Evolutionary conservation across 2,888 invertebrate genomes (phyloP).

Genomic region (Apamea monoglypha): DNA sequence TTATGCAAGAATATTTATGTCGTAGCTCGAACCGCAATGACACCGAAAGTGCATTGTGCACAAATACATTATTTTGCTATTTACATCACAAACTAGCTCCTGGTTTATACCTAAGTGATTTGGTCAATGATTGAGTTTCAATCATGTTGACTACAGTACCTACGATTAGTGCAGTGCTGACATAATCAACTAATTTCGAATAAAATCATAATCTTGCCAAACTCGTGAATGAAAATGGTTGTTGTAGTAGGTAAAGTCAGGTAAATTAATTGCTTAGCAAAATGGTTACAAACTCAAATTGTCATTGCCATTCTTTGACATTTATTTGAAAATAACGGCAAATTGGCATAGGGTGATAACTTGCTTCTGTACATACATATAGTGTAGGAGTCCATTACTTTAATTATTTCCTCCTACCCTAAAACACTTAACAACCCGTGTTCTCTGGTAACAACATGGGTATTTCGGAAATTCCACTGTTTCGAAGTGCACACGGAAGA

Average conservation of each 20-base stretch:
- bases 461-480: neutral
- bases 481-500: neutral
- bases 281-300: neutral
- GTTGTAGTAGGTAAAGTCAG: neutral
- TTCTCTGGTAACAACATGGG: too few relatives aligned
- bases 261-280: neutral
- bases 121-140: constrained; percentile 25
- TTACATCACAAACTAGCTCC: constrained; percentile 16
- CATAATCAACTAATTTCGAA: neutral
- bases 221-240: neutral
- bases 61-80: constrained; percentile 15
- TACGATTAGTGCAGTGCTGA: neutral
- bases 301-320: neutral
- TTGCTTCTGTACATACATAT: neutral
- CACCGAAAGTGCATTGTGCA: constrained; percentile 22
- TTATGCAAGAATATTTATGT: neutral
- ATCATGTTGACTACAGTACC: constrained; percentile 1
- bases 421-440: neutral
- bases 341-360: neutral
- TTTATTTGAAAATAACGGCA: neutral
- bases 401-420: neutral
- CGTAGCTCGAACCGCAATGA: neutral
- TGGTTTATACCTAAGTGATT: constrained; percentile 17
- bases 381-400: neutral
- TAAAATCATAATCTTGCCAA: neutral